A percentile compares a stretch with the other conserved stretches of the same genome.
phyloP scores from a whole-genome alignment of 2,113 vertebrate genomes.

The Cettia cetti region DNA sequence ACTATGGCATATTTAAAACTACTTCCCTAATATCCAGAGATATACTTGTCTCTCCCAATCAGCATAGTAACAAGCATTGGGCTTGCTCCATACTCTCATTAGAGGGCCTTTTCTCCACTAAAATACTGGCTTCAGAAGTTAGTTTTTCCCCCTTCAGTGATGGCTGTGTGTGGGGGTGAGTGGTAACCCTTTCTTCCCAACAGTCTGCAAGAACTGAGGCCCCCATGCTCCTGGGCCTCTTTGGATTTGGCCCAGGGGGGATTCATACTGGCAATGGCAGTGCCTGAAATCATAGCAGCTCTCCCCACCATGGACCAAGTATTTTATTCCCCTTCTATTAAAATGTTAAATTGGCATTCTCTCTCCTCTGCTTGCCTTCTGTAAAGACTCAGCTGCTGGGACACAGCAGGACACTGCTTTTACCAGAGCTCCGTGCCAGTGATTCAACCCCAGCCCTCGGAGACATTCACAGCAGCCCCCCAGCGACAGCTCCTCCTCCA shows the following conservation, averaged over 20 bases:
- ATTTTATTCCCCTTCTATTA: background rate
- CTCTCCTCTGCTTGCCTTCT: background rate
- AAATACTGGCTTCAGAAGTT: background rate
- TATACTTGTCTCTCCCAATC: background rate
- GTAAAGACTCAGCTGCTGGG: background rate
- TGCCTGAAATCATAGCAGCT: background rate
- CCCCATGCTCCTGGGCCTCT: too few species aligned
- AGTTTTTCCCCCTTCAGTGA: background rate
- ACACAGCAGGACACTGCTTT: fast-evolving
- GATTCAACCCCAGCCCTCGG: fast-evolving
- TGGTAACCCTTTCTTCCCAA: background rate
- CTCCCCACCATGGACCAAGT: background rate
- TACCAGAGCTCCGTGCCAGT: fast-evolving
- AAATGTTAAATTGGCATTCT: background rate
- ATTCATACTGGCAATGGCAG: background rate
- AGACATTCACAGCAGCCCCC: background rate
- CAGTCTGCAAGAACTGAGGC: background rate
- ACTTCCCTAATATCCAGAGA: background rate
- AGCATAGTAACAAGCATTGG: background rate
- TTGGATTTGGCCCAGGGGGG: too few species aligned
- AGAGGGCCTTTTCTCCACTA: background rate
- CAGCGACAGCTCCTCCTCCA: background rate
- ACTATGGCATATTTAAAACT: background rate
- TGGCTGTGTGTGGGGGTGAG: background rate
- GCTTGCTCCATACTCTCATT: background rate